Percentiles rank a stretch among this genome's conserved stretches.
phyloP scores from a whole-genome alignment of 2,797 vertebrate genomes.

The Chaetophractus vellerosus region DNA sequence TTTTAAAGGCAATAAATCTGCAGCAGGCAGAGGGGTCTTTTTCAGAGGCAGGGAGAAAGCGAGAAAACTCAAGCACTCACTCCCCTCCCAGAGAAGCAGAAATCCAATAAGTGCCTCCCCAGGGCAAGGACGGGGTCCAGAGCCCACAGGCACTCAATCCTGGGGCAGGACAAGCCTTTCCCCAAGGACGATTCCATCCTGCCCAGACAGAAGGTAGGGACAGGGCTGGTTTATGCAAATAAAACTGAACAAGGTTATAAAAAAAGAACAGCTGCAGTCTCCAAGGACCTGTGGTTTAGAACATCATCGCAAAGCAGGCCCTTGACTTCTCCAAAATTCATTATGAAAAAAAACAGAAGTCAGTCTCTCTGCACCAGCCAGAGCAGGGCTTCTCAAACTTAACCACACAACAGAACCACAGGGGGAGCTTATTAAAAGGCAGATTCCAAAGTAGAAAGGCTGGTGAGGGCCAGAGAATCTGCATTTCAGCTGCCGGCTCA shows the following conservation, averaged over 20 bases:
- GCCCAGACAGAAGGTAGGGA: background rate
- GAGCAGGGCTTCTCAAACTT: background rate
- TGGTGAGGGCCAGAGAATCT: background rate
- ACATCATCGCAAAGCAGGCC: background rate
- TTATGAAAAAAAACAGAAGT: background rate
- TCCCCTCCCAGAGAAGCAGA: background rate
- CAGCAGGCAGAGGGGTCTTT: slow-evolving; percentile 5
- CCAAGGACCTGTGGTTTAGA: background rate
- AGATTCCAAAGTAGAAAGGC: background rate
- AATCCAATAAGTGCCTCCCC: background rate
- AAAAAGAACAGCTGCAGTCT: background rate
- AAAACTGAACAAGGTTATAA: background rate
- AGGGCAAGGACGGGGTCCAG: too few species aligned
- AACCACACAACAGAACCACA: background rate
- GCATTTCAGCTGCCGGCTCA: background rate
- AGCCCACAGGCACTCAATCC: background rate
- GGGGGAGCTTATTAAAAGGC: background rate
- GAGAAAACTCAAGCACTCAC: background rate
- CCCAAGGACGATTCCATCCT: too few species aligned
- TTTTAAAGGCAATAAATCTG: slow-evolving; percentile 81
- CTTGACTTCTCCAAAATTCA: background rate
- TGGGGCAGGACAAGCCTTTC: background rate
- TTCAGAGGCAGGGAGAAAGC: background rate
- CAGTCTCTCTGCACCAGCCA: background rate
- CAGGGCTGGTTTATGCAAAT: background rate